A percentile compares a stretch with the other conserved stretches of the same genome.
Evolutionary conservation across 2,888 invertebrate genomes (phyloP).

Genomic region (Actias luna): DNA sequence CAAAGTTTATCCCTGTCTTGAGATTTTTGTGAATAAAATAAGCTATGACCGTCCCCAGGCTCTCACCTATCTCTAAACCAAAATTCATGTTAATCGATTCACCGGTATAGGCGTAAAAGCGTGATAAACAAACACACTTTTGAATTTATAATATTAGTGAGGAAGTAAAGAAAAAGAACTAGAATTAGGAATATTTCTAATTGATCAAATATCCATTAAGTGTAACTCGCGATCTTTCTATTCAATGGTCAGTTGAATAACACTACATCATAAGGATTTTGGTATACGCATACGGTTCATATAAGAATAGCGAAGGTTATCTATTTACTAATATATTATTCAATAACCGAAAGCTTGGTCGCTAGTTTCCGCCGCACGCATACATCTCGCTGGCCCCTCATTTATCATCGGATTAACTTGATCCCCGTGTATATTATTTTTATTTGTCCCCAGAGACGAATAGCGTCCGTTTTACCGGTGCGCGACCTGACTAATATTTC

Average conservation of each 20-base stretch:
- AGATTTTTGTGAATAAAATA: too few relatives aligned
- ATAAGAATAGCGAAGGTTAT: background rate
- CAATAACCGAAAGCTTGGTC: conserved; percentile 13
- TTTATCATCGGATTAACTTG: conserved; percentile 68
- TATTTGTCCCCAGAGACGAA: conserved; percentile 60
- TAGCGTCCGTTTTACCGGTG: conserved; percentile 27
- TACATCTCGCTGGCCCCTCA: conserved; percentile 43
- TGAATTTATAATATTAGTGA: too few relatives aligned
- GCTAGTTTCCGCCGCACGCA: conserved; percentile 23
- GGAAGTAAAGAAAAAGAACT: too few relatives aligned
- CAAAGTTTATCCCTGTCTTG: too few relatives aligned
- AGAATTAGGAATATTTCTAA: too few relatives aligned
- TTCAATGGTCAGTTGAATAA: background rate
- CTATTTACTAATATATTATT: conserved; percentile 18
- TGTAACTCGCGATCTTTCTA: background rate
- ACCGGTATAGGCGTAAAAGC: too few relatives aligned
- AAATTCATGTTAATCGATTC: too few relatives aligned
- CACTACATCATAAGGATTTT: background rate
- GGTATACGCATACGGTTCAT: background rate
- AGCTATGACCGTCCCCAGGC: too few relatives aligned
- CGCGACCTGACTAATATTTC: conserved; percentile 13
- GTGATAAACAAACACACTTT: too few relatives aligned
- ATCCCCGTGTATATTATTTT: conserved; percentile 68
- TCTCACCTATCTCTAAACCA: too few relatives aligned
- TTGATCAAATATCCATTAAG: too few relatives aligned